phyloP scores from a whole-genome alignment of 2,113 vertebrate species.

The Ariopsis seemanni region DNA sequence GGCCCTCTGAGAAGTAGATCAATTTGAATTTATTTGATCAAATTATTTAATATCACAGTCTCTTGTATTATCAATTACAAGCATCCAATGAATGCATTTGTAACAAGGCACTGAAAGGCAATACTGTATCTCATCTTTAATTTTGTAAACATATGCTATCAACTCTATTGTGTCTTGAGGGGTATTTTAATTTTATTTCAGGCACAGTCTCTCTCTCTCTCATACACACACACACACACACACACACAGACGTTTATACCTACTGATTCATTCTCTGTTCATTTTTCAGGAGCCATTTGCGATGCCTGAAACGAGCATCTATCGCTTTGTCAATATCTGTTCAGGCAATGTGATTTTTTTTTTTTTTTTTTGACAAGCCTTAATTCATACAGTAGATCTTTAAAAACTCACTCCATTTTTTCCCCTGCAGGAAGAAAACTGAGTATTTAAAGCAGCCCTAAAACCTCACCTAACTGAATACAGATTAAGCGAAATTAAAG shows the following conservation, averaged over 20 bases:
- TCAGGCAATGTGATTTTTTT: slow-evolving; percentile 30
- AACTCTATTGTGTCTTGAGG: slow-evolving; percentile 48
- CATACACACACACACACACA: slow-evolving; percentile 15
- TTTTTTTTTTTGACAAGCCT: slow-evolving; percentile 40
- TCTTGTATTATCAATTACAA: slow-evolving; percentile 23
- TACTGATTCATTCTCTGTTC: slow-evolving; percentile 32
- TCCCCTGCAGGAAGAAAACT: slow-evolving; percentile 36
- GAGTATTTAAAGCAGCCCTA: slow-evolving; percentile 10
- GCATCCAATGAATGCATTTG: background rate
- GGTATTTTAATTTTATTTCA: slow-evolving; percentile 8
- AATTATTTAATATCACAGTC: background rate
- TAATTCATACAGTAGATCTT: slow-evolving; percentile 21
- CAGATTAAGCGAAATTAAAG: background rate
- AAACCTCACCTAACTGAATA: slow-evolving; percentile 16
- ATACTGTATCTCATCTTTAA: slow-evolving; percentile 23
- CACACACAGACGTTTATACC: slow-evolving; percentile 7
- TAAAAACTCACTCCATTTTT: slow-evolving; percentile 24
- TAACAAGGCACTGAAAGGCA: slow-evolving; percentile 25
- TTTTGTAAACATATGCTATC: slow-evolving; percentile 25
- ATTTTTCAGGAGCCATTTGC: slow-evolving; percentile 23
- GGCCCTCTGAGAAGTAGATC: background rate
- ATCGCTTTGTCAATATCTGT: slow-evolving; percentile 45
- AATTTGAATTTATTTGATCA: background rate
- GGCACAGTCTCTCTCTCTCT: background rate
- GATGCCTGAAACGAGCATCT: slow-evolving; percentile 17